Conservation (phyloP, 2,888 invertebrate genomes). For the Lucinisca nassula region DNA sequence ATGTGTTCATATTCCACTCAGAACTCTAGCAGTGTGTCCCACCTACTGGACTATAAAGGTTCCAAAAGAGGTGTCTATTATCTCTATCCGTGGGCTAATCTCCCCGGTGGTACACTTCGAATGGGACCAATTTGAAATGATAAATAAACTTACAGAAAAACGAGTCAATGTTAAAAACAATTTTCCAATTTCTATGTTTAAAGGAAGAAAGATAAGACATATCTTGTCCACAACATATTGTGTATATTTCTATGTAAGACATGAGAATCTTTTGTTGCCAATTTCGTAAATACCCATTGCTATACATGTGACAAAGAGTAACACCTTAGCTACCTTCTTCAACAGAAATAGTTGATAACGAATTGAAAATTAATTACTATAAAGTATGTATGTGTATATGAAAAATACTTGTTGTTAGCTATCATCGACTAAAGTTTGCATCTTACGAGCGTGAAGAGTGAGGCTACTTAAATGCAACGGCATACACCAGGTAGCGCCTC, state of each 20-base stretch:
- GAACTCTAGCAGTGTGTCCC: background rate
- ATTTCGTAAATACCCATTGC: background rate
- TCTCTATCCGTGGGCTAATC: background rate
- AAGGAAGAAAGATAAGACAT: background rate
- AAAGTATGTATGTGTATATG: too few relatives aligned
- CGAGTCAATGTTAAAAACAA: background rate
- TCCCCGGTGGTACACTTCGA: background rate
- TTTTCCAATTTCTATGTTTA: background rate
- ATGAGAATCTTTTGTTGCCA: slow-evolving; percentile 21
- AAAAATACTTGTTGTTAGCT: too few relatives aligned
- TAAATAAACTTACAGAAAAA: slow-evolving; percentile 30
- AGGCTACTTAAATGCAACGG: too few relatives aligned
- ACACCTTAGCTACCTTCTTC: too few relatives aligned
- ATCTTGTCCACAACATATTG: slow-evolving; percentile 25
- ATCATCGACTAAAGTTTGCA: too few relatives aligned
- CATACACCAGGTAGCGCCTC: too few relatives aligned
- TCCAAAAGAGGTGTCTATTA: background rate
- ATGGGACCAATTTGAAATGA: slow-evolving; percentile 26
- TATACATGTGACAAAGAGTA: background rate
- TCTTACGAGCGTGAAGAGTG: too few relatives aligned
- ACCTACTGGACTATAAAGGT: background rate
- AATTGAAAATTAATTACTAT: too few relatives aligned
- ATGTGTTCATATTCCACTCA: background rate
- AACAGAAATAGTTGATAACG: too few relatives aligned
- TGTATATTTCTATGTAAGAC: slow-evolving; percentile 27